Conservation (phyloP, 2,113 vertebrate species). For the Charina bottae region DNA sequence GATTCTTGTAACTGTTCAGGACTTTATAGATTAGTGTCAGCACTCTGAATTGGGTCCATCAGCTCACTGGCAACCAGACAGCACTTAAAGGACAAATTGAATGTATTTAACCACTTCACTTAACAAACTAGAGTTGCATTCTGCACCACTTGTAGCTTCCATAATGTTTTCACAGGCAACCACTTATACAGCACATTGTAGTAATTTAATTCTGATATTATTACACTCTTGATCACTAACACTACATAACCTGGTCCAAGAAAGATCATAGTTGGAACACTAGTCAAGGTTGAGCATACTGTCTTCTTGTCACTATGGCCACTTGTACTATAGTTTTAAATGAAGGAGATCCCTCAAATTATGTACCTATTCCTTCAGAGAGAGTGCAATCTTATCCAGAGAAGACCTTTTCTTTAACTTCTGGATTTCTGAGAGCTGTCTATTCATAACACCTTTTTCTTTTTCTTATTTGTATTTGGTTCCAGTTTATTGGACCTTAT, state of each 20-base stretch:
- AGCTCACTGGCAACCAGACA: not conserved
- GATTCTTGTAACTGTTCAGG: not conserved
- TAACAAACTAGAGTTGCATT: not conserved
- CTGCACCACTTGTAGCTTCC: not conserved
- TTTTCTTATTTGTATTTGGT: not conserved
- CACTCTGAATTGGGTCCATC: not conserved
- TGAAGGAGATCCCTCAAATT: not conserved
- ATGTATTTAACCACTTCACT: not conserved
- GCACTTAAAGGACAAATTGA: no score
- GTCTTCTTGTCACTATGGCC: not conserved
- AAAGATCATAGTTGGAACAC: not conserved
- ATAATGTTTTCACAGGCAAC: not conserved
- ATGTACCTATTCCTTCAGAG: not conserved
- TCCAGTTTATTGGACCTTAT: not conserved
- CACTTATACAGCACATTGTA: not conserved
- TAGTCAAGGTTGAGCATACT: not conserved
- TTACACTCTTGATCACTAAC: not conserved
- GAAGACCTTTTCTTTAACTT: not conserved
- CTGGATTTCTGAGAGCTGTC: not conserved
- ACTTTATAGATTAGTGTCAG: not conserved
- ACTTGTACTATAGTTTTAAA: not conserved
- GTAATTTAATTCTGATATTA: not conserved
- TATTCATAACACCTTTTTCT: not conserved
- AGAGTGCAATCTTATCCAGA: not conserved
- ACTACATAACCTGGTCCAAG: not conserved